These are phyloP conservation scores for Neolamprologus sp. DNA, from an alignment of 2,113 vertebrate species.

Conservation along the genomic window DNA sequence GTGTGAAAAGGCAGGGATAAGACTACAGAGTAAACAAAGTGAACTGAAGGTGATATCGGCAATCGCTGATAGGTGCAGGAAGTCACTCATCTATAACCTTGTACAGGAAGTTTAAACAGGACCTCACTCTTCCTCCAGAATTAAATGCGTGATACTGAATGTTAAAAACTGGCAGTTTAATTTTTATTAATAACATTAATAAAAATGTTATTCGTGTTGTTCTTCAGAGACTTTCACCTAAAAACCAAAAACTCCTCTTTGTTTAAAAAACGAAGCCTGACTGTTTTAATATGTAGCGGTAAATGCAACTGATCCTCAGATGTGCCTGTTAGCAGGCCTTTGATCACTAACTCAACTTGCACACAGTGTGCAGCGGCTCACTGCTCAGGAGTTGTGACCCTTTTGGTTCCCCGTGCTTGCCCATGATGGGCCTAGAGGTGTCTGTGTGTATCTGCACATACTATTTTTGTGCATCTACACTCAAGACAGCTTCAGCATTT, in stretches of 20 bases:
- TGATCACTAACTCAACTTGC: not conserved
- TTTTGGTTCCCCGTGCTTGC: slow-evolving; percentile 19
- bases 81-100: not conserved
- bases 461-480: not conserved
- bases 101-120: not conserved
- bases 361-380: not conserved
- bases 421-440: not conserved
- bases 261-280: not conserved
- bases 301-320: not conserved
- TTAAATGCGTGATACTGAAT: not conserved
- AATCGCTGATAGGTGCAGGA: not conserved
- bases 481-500: not conserved
- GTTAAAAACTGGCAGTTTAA: not conserved
- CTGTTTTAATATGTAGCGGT: not conserved
- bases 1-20: not conserved
- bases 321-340: not conserved
- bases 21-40: not conserved
- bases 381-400: slow-evolving; percentile 15
- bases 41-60: not conserved
- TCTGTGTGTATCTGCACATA: not conserved
- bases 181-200: not conserved
- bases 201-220: not conserved
- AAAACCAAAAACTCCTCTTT: not conserved
- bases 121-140: not conserved
- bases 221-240: not conserved